These are phyloP conservation scores for Endomychus coccineus DNA, from an alignment of 2,888 invertebrate species.

Conservation along the genomic window DNA sequence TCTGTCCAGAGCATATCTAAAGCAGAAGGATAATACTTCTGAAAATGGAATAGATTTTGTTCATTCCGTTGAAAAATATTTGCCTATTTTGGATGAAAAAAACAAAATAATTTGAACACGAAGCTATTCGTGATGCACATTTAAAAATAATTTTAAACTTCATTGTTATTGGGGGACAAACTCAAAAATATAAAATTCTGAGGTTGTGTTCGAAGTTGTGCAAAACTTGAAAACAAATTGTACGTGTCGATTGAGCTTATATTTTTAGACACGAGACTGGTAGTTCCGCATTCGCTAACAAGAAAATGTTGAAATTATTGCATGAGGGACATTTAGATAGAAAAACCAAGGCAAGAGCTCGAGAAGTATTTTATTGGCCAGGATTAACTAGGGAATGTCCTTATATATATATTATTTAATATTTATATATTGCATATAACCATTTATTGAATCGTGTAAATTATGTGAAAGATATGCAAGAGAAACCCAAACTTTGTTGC, in stretches of 20 bases:
- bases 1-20: slow-evolving; percentile 20
- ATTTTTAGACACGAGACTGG: slow-evolving; percentile 12
- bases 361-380: slow-evolving; percentile 26
- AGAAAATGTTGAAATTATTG: slow-evolving; percentile 18
- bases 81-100: slow-evolving; percentile 21
- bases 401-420: no score
- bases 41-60: slow-evolving; percentile 17
- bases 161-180: slow-evolving; percentile 18
- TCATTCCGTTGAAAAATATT: slow-evolving; percentile 17
- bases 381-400: slow-evolving; percentile 6
- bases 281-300: slow-evolving; percentile 14
- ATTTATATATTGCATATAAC: no score
- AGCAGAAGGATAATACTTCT: slow-evolving; percentile 6
- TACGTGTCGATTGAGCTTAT: no score
- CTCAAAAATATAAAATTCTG: slow-evolving; percentile 7
- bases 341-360: slow-evolving; percentile 22
- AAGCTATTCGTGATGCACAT: slow-evolving; percentile 14
- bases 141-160: slow-evolving; percentile 16
- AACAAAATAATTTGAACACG: slow-evolving; percentile 18
- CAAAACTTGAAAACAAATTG: no score
- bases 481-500: no score
- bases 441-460: no score
- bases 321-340: slow-evolving; percentile 24
- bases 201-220: slow-evolving; percentile 1
- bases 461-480: no score